Percentiles rank a stretch among this genome's conserved stretches.
Evolutionary conservation across 92 coral and sea anemone genomes (phyloP).

Genomic region (Chrysogorgia sp.): DNA sequence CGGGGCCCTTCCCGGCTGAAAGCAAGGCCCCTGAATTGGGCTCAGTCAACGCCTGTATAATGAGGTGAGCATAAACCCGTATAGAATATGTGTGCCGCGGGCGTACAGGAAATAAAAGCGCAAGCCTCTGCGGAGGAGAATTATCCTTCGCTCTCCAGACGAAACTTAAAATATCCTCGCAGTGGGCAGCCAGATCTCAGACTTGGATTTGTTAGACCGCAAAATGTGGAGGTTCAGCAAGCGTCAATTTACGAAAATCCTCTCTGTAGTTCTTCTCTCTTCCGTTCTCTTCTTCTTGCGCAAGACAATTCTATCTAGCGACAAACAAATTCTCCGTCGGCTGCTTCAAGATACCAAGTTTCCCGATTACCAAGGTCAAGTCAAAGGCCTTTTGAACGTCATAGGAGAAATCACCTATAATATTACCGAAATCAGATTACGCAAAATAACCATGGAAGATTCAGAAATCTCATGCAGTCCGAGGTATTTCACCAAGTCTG

Average conservation of each 20-base stretch:
- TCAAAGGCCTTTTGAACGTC: conserved; percentile 16
- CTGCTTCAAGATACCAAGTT: background rate
- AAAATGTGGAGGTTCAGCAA: background rate
- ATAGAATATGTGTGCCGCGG: no score
- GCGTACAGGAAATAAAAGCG: no score
- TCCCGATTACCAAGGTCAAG: conserved; percentile 11
- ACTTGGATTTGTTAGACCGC: background rate
- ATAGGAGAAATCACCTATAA: conserved; percentile 36
- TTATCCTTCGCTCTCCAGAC: no score
- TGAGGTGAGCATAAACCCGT: no score
- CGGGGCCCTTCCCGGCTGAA: no score
- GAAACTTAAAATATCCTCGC: no score
- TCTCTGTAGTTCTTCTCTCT: background rate
- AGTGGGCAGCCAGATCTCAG: no score
- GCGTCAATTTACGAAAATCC: background rate
- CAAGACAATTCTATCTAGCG: conserved; percentile 22
- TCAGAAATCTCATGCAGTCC: conserved; percentile 9
- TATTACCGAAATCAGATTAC: conserved; percentile 1
- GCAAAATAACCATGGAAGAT: conserved; percentile 2
- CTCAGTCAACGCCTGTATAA: no score
- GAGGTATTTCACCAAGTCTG: background rate
- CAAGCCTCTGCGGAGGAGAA: no score
- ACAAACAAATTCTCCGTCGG: conserved; percentile 11
- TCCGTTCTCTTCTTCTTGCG: conserved; percentile 4
- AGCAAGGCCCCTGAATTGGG: no score